phyloP scores from a whole-genome alignment of 2,113 vertebrate genomes.

The Pongo abelii region DNA sequence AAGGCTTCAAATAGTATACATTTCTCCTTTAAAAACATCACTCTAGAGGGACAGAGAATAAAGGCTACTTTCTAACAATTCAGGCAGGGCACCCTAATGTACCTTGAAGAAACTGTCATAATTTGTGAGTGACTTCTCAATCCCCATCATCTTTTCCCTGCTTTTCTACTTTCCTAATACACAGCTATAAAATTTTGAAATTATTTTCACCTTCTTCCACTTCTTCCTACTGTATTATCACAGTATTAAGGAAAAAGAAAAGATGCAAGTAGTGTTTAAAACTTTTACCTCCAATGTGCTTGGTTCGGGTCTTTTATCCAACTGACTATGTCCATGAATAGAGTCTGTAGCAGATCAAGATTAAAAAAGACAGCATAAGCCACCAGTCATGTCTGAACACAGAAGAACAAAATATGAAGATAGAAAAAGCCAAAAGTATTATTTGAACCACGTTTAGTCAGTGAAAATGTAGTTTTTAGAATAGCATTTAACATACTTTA shows the following conservation, averaged over 20 bases:
- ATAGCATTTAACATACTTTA: not conserved
- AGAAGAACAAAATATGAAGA: conserved; percentile 21
- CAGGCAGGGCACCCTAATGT: not conserved
- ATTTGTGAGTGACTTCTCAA: not conserved
- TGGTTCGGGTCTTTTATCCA: conserved; percentile 85
- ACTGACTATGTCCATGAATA: conserved; percentile 80
- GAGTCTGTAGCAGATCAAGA: conserved; percentile 82
- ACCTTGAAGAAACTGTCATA: not conserved
- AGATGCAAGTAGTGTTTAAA: not conserved
- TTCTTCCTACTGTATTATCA: not conserved
- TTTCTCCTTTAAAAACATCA: not conserved
- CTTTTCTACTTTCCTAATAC: not conserved
- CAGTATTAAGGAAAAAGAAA: not conserved
- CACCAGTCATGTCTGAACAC: not conserved
- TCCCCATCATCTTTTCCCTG: not conserved
- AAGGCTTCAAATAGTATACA: not conserved
- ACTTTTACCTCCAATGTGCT: conserved; percentile 84
- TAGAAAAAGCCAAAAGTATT: not conserved
- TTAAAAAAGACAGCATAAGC: conserved; percentile 10
- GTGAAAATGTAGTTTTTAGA: not conserved
- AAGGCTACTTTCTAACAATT: not conserved
- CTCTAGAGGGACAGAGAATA: not conserved
- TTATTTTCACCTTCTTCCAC: not conserved
- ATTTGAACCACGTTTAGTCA: not conserved
- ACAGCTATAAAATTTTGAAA: not conserved